Conservation (phyloP, 2,113 vertebrate species). For the Saimiri boliviensis region DNA sequence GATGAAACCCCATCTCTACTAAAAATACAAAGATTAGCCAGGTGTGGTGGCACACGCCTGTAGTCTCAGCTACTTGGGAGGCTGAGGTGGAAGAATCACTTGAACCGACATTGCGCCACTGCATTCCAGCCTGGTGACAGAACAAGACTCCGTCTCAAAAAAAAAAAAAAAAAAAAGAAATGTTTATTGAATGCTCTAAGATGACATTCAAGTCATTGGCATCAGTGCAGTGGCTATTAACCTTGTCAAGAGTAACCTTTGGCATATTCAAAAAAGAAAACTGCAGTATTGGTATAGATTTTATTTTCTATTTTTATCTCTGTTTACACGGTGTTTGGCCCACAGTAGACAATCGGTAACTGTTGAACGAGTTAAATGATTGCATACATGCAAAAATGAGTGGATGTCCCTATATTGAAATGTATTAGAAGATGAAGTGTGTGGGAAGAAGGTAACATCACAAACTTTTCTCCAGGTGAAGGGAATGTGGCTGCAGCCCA, state of each 20-base stretch:
- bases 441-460: not conserved
- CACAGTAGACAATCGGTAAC: not conserved
- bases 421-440: not conserved
- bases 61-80: too few species aligned
- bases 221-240: not conserved
- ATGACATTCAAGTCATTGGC: not conserved
- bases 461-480: constrained; percentile 70
- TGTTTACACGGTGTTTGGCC: not conserved
- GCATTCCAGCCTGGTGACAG: too few species aligned
- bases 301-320: not conserved
- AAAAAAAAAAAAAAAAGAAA: too few species aligned
- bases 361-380: not conserved
- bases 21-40: too few species aligned
- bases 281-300: not conserved
- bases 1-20: too few species aligned
- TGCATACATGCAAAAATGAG: not conserved
- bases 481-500: constrained; percentile 76
- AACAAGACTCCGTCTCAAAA: too few species aligned
- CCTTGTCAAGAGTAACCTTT: not conserved
- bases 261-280: not conserved
- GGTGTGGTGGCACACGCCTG: too few species aligned
- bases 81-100: too few species aligned
- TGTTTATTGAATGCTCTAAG: not conserved
- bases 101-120: too few species aligned
- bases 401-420: not conserved